A percentile compares a stretch with the other conserved stretches of the same genome.
phyloP scores from a whole-genome alignment of 2,888 invertebrate genomes.

The Drosophila melanocephala region DNA sequence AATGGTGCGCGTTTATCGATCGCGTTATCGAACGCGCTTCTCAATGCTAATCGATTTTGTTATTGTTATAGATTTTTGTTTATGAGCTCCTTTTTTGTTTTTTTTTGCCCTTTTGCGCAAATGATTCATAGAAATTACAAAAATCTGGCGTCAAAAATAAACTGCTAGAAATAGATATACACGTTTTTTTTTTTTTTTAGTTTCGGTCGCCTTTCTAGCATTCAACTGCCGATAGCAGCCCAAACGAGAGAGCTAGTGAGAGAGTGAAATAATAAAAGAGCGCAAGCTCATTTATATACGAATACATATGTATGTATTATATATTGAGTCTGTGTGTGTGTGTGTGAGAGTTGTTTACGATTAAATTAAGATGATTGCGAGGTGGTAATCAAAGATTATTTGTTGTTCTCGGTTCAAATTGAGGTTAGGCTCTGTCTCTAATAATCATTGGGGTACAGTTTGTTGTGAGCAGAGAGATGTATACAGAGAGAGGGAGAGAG shows the following conservation, averaged over 20 bases:
- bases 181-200: constrained; percentile 66
- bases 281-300: constrained; percentile 31
- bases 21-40: constrained; percentile 42
- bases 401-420: constrained; percentile 75
- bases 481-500: background rate
- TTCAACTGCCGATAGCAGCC: constrained; percentile 35
- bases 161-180: constrained; percentile 73
- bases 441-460: constrained; percentile 58
- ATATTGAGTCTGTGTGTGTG: constrained; percentile 4
- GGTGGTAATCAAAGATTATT: constrained; percentile 77
- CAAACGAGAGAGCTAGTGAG: constrained; percentile 12
- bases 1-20: constrained; percentile 49
- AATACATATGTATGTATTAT: constrained; percentile 21
- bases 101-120: constrained; percentile 30
- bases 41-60: constrained; percentile 44
- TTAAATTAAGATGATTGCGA: constrained; percentile 76
- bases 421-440: constrained; percentile 65
- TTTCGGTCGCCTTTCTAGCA: constrained; percentile 51
- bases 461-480: constrained; percentile 37
- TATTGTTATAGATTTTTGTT: constrained; percentile 50
- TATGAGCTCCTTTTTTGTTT: constrained; percentile 36
- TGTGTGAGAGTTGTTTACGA: constrained; percentile 70
- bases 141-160: constrained; percentile 49
- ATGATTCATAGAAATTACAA: constrained; percentile 67
- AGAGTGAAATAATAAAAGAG: constrained; percentile 32